Evolutionary conservation across 2,113 vertebrate species (phyloP).

Genomic region (Trematocara stigmaticum): DNA sequence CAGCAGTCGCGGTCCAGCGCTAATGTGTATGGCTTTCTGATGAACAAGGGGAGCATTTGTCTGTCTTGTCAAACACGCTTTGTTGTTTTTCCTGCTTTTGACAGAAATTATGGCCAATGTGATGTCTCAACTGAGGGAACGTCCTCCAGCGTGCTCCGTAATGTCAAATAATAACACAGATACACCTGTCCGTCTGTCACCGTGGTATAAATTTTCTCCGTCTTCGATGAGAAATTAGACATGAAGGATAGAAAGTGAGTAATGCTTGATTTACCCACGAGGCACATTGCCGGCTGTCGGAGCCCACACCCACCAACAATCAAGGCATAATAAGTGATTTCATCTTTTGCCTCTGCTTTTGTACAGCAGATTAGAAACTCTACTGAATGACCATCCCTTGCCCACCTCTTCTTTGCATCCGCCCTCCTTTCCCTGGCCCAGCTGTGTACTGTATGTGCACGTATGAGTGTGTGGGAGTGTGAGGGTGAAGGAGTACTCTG

Average conservation of each 20-base stretch:
- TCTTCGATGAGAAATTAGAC: neutral
- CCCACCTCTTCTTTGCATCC: conserved; percentile 31
- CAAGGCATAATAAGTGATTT: conserved; percentile 12
- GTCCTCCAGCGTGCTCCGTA: neutral
- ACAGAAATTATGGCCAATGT: neutral
- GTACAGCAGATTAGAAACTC: conserved; percentile 1
- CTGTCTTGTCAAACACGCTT: neutral
- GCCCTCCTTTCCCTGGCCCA: conserved; percentile 36
- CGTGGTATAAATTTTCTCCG: neutral
- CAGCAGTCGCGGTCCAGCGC: neutral
- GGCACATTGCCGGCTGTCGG: neutral
- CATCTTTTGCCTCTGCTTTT: conserved; percentile 18
- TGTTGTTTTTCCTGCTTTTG: neutral
- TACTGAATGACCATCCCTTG: conserved; percentile 41
- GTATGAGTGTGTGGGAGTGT: conserved; percentile 49
- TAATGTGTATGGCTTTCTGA: neutral
- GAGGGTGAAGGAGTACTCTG: conserved; percentile 65
- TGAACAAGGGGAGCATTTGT: neutral
- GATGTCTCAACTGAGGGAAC: neutral
- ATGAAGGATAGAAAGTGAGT: neutral
- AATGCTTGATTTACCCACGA: neutral
- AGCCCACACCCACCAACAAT: neutral
- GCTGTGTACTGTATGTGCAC: conserved; percentile 35
- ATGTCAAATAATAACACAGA: neutral
- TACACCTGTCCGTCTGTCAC: neutral